Percentiles rank a stretch among this genome's conserved stretches.
Conservation (phyloP, 64 coral and sea anemone genomes). For the Pachyseris speciosa region DNA sequence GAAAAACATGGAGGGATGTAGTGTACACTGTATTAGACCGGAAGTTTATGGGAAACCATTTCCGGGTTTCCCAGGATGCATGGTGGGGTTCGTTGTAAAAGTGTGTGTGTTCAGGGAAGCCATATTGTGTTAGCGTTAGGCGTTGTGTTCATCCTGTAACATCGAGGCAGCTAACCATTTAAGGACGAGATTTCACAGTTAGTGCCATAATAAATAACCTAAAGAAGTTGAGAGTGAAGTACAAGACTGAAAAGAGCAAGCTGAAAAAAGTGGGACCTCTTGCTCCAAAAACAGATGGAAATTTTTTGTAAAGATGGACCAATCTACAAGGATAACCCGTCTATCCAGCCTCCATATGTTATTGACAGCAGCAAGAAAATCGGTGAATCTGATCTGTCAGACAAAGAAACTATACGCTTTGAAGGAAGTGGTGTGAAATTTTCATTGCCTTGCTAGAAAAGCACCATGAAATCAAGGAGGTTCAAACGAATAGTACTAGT, state of each 20-base stretch:
- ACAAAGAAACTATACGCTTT: background rate
- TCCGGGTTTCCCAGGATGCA: no score
- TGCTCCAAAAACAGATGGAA: conserved; percentile 5
- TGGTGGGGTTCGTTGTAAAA: no score
- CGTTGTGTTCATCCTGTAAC: no score
- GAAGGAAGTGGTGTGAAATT: conserved; percentile 19
- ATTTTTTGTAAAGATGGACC: conserved; percentile 28
- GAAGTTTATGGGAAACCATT: no score
- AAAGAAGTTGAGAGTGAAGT: conserved; percentile 38
- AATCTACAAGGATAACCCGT: conserved; percentile 28
- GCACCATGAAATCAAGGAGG: conserved; percentile 16
- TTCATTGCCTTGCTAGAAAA: conserved; percentile 16
- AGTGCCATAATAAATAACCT: conserved; percentile 22
- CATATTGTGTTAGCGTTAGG: no score
- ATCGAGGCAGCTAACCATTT: no score
- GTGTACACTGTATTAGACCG: no score
- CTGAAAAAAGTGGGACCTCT: background rate
- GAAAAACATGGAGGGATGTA: no score
- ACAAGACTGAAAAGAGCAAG: conserved; percentile 18
- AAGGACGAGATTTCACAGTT: no score
- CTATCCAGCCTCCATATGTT: conserved; percentile 17
- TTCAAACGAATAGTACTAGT: conserved; percentile 5
- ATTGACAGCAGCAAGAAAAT: conserved; percentile 46
- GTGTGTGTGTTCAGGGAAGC: no score
- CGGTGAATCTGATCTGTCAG: conserved; percentile 32